Base-by-base conservation (phyloP, 2,797 vertebrate genomes). In the Pempheris klunzingeri region DNA sequence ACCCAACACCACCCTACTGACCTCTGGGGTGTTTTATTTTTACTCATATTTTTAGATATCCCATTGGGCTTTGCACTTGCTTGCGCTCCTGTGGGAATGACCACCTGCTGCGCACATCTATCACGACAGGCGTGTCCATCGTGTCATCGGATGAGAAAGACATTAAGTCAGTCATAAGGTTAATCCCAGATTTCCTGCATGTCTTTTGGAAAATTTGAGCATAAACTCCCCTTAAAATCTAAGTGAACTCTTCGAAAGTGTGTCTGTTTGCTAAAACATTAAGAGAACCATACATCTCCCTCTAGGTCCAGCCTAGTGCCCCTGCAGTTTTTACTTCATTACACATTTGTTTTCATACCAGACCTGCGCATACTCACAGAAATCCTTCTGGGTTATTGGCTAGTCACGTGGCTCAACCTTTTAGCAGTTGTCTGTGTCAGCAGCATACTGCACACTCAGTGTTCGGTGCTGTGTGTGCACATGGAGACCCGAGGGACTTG, bases 341-440 rank as follows among this genome's bases (percentile, higher is more conserved):
- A 62, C 75, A 62, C 57, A 72, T 80, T 72, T 82, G 63, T 86
- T 86, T 78, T 83, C 50, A 62, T 22, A 32, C 59, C 32, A 3
- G 24, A 69, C 55, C 74, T 11, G 9, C 46, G 79, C 71, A 80
- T 75, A 74, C 64, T 88, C 54, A 81, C 54, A 81, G 53, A 47
- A 88, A 77, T 78, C 62, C 87, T 79, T 66, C 59, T 59, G 81
- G 87, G 85, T 79, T 81, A 88, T 76, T 30, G 77, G 81, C 58
- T 22, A 69, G 66, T 83, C 83, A 74, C 84, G 81, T 62, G 72
- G 76, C 65, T 82, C 80, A 83, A 84, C 83, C 80, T 89, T 85
- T 88, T 69, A 89, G 83, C 62, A 38, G 75, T 79, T 80, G 81
- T 87, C 77, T 86, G 82, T 92, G 91, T 92, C 90, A 92, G 91